phyloP scores from a whole-genome alignment of 2,888 invertebrate species.

The Leptopilina myrica region DNA sequence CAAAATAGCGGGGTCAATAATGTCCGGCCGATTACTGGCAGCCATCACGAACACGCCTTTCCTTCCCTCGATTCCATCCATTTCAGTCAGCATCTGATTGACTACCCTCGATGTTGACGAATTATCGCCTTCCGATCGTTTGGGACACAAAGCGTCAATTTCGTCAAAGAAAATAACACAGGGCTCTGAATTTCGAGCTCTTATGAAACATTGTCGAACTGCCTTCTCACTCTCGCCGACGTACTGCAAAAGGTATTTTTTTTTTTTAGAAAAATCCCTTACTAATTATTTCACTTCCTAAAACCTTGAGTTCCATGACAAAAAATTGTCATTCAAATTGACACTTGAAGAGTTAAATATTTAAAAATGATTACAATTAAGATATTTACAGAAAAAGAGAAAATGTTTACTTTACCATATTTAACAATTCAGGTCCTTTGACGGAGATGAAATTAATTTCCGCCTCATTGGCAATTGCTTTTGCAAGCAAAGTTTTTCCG shows the following conservation, averaged over 20 bases:
- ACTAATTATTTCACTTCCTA: not conserved
- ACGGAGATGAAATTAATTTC: constrained; percentile 99
- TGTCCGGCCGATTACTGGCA: constrained; percentile 97
- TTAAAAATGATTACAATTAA: not conserved
- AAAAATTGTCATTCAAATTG: no score
- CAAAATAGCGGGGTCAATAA: constrained; percentile 96
- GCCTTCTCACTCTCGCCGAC: constrained; percentile 99
- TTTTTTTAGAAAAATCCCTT: not conserved
- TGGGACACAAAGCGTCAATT: constrained; percentile 96
- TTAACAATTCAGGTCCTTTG: constrained; percentile 97
- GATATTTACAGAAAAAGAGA: not conserved
- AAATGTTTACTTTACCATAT: constrained; percentile 84
- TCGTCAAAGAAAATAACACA: constrained; percentile 99
- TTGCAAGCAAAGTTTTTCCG: constrained; percentile 97
- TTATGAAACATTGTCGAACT: constrained; percentile 95
- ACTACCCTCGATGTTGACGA: constrained; percentile 91
- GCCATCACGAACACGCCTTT: constrained; percentile 96
- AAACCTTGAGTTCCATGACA: no score
- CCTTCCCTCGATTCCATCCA: constrained; percentile 96
- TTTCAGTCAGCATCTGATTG: constrained; percentile 97
- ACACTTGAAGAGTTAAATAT: no score
- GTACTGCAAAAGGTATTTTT: constrained; percentile 80
- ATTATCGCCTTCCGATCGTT: constrained; percentile 86
- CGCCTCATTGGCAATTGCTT: constrained; percentile 99
- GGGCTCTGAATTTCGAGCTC: constrained; percentile 96